A percentile compares a stretch with the other conserved stretches of the same genome.
phyloP scores from a whole-genome alignment of 23 tunicate genomes.

The Trididemnum clinides region DNA sequence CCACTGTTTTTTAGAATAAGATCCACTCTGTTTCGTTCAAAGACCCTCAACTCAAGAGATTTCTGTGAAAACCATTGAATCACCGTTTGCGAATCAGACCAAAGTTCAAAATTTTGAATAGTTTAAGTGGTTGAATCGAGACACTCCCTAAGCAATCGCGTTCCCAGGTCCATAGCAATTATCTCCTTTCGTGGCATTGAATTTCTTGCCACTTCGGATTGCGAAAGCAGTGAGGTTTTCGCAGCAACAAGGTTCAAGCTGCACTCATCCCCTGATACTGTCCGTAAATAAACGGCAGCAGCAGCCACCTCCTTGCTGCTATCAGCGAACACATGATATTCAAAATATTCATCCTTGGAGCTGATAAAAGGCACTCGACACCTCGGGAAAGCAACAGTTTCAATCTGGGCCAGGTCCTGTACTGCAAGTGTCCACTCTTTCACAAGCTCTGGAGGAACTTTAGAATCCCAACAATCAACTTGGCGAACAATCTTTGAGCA shows the following conservation, averaged over 20 bases:
- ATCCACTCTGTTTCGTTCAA: neutral
- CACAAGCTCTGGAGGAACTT: neutral
- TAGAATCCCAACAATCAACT: neutral
- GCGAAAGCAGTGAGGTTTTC: neutral
- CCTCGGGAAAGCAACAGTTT: neutral
- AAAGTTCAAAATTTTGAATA: neutral
- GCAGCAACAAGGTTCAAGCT: neutral
- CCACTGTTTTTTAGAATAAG: neutral
- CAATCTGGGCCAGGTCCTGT: neutral
- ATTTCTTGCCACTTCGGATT: neutral
- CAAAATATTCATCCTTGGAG: neutral
- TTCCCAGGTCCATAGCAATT: neutral
- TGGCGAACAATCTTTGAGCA: neutral
- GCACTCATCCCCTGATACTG: neutral
- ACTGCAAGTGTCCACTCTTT: neutral
- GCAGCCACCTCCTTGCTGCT: slow-evolving; percentile 8
- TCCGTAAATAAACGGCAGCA: neutral
- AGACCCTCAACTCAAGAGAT: neutral
- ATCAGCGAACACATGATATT: slow-evolving; percentile 1
- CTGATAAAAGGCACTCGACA: neutral
- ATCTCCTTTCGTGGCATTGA: slow-evolving; percentile 10
- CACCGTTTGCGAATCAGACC: slow-evolving; percentile 8
- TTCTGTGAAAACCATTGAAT: neutral
- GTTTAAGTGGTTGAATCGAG: neutral
- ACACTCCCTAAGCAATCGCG: neutral